A percentile compares a stretch with the other conserved stretches of the same genome.
These are phyloP conservation scores for Odobenus rosmarus DNA, from an alignment of 2,113 vertebrate species.

Conservation along the genomic window DNA sequence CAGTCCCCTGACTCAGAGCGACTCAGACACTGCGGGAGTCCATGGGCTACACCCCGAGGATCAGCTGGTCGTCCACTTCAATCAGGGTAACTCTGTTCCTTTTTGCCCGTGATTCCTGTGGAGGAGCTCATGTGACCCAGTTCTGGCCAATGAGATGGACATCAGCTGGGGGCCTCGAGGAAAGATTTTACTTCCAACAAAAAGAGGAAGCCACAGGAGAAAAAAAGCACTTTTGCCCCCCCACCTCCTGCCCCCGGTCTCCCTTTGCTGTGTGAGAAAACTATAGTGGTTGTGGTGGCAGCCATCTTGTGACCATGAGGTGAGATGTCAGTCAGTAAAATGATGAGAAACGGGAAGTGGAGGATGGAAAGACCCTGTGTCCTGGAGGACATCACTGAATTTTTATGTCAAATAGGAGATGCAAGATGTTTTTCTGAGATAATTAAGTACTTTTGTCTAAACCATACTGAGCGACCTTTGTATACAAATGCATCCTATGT, in stretches of 20 bases:
- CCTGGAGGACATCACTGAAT: not conserved
- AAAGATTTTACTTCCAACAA: not conserved
- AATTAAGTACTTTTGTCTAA: not conserved
- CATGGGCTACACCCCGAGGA: not conserved
- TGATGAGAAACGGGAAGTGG: not conserved
- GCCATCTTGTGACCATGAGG: not conserved
- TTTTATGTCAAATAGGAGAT: not conserved
- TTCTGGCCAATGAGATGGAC: not conserved
- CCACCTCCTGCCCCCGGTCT: not conserved
- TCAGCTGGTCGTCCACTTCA: not conserved
- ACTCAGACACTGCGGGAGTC: not conserved
- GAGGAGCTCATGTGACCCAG: not conserved
- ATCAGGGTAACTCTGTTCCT: not conserved
- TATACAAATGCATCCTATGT: not conserved
- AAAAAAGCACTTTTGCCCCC: not conserved
- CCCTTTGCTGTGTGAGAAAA: not conserved
- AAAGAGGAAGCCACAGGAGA: not conserved
- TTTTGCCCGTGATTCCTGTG: not conserved
- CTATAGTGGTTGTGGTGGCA: not conserved
- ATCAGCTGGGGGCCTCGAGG: not conserved
- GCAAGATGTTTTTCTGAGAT: not conserved
- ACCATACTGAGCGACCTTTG: not conserved
- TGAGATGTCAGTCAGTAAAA: not conserved
- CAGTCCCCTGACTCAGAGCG: not conserved
- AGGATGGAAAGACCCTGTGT: not conserved